These are phyloP conservation scores for Thalassophryne amazonica DNA, from an alignment of 2,797 vertebrate species.

Conservation along the genomic window DNA sequence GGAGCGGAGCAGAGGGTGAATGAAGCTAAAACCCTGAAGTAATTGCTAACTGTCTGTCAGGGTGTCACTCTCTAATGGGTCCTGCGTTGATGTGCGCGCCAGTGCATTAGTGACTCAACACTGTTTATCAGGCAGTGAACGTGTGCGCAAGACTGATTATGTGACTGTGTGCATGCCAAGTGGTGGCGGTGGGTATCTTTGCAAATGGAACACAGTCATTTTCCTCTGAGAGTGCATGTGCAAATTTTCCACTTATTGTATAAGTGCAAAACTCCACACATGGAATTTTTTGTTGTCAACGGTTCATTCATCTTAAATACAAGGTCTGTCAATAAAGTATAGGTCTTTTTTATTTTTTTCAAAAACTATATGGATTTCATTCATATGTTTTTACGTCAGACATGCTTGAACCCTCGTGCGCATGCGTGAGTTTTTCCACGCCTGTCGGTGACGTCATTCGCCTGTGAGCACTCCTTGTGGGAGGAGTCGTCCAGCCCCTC, in stretches of 20 bases:
- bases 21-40: constrained; percentile 61
- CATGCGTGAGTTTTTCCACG: no score
- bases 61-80: constrained; percentile 56
- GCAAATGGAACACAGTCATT: background rate
- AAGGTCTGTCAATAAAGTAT: no score
- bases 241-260: constrained; percentile 34
- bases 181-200: background rate
- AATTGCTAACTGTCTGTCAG: constrained; percentile 70
- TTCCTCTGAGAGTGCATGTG: constrained; percentile 32
- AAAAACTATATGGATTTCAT: no score
- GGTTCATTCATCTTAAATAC: no score
- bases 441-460: no score
- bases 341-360: constrained; percentile 3
- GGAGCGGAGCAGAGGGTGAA: constrained; percentile 38
- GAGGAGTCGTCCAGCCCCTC: no score
- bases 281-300: constrained; percentile 15
- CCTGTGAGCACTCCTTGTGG: no score
- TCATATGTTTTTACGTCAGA: no score
- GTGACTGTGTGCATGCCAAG: background rate
- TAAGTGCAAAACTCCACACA: constrained; percentile 19
- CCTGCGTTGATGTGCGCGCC: constrained; percentile 38
- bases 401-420: no score
- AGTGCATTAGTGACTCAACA: constrained; percentile 17
- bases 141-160: background rate
- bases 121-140: constrained; percentile 29